Evolutionary conservation across 35 echinoderm and acorn worm genomes (phyloP).

Genomic region (Eucidaris tribuloides): DNA sequence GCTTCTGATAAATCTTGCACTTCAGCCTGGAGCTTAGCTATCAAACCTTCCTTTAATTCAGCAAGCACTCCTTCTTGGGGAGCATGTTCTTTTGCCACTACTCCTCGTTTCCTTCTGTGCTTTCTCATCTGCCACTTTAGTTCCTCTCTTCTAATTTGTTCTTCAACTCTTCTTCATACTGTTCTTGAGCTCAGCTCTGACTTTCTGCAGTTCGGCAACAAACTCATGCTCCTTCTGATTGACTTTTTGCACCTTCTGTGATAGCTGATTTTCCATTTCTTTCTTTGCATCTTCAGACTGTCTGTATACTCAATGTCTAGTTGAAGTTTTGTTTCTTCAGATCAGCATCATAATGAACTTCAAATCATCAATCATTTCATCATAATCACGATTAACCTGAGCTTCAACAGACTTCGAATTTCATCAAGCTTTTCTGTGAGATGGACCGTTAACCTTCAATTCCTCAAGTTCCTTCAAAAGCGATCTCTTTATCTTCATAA

Average conservation of each 20-base stretch:
- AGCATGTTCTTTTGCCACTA: neutral
- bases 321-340: conserved; percentile 51
- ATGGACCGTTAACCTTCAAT: conserved; percentile 13
- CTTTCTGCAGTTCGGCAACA: conserved; percentile 80
- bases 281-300: conserved; percentile 49
- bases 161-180: conserved; percentile 54
- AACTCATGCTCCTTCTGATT: conserved; percentile 79
- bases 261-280: conserved; percentile 57
- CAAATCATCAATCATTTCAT: conserved; percentile 75
- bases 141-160: conserved; percentile 53
- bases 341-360: conserved; percentile 63
- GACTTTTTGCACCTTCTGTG: conserved; percentile 62
- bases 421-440: conserved; percentile 48
- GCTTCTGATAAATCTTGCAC: conserved; percentile 89
- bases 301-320: conserved; percentile 65
- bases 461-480: conserved; percentile 42
- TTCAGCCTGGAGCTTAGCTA: conserved; percentile 56
- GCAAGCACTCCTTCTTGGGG: conserved; percentile 4
- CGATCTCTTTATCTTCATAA: conserved; percentile 25
- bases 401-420: conserved; percentile 45
- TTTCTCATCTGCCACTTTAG: no score
- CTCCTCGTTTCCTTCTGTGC: neutral
- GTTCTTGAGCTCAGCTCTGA: conserved; percentile 66
- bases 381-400: conserved; percentile 53
- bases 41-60: conserved; percentile 14